phyloP scores from a whole-genome alignment of 2,113 vertebrate species.

The Cavia porcellus region DNA sequence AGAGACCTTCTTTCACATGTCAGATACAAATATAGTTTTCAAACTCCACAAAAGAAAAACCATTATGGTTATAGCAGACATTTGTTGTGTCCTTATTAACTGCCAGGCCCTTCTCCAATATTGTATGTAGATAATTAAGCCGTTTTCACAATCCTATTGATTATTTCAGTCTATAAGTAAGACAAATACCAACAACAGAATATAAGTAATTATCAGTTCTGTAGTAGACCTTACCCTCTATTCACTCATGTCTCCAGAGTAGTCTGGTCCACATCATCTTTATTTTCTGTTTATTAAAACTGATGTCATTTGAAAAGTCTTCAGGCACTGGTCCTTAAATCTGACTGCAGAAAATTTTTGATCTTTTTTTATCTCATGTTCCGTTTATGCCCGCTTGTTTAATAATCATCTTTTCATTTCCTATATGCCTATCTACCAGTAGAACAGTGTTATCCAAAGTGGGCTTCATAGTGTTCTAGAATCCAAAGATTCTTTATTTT shows the following conservation, averaged over 20 bases:
- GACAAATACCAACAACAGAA: background rate
- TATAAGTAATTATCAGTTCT: background rate
- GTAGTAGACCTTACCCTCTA: background rate
- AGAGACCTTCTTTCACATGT: background rate
- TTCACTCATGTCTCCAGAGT: background rate
- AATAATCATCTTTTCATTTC: background rate
- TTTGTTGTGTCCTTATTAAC: background rate
- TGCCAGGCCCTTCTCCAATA: background rate
- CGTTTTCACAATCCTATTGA: background rate
- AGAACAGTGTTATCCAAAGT: background rate
- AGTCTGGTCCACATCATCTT: background rate
- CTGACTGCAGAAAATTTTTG: background rate
- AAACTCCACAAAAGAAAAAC: background rate
- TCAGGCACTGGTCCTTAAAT: background rate
- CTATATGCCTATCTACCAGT: background rate
- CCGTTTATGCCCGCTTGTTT: background rate
- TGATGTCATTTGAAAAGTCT: background rate
- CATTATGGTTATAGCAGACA: background rate
- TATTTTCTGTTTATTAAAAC: slow-evolving; percentile 15
- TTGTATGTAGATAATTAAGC: background rate
- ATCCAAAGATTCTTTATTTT: background rate
- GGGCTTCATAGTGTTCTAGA: background rate
- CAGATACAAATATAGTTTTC: background rate
- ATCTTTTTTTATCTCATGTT: background rate
- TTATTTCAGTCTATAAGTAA: background rate